These are phyloP conservation scores for Synaphobranchus kaupii DNA, from an alignment of 2,797 vertebrate species.

Conservation along the genomic window DNA sequence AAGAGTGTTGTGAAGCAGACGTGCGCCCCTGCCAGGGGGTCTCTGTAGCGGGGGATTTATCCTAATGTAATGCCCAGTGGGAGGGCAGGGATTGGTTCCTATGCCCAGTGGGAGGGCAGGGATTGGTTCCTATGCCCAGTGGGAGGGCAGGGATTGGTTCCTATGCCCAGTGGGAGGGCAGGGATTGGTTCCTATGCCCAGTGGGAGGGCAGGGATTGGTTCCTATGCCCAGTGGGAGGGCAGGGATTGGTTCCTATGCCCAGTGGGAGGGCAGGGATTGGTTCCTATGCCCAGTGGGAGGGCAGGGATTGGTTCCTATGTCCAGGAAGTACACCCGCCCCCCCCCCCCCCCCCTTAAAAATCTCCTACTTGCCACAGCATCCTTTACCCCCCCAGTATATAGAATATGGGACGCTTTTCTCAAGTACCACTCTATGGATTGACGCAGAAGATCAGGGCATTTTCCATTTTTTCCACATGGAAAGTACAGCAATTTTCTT, in stretches of 20 bases:
- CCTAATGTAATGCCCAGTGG: too few species aligned
- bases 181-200: background rate
- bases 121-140: background rate
- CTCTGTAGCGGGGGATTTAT: too few species aligned
- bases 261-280: background rate
- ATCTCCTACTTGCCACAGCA: too few species aligned
- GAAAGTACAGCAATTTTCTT: background rate
- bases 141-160: background rate
- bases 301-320: background rate
- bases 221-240: background rate
- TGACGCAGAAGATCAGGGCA: background rate
- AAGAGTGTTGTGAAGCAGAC: too few species aligned
- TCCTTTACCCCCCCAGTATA: slow-evolving; percentile 3
- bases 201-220: background rate
- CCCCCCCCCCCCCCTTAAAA: background rate
- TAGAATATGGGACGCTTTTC: background rate
- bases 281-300: background rate
- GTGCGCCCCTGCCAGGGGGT: too few species aligned
- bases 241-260: background rate
- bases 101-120: background rate
- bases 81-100: background rate
- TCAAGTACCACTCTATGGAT: background rate
- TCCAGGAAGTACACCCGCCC: background rate
- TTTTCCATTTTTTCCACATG: background rate
- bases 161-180: background rate